Evolutionary conservation across 2,113 vertebrate species (phyloP).

Genomic region (Dunckerocampus dactyliophorus): DNA sequence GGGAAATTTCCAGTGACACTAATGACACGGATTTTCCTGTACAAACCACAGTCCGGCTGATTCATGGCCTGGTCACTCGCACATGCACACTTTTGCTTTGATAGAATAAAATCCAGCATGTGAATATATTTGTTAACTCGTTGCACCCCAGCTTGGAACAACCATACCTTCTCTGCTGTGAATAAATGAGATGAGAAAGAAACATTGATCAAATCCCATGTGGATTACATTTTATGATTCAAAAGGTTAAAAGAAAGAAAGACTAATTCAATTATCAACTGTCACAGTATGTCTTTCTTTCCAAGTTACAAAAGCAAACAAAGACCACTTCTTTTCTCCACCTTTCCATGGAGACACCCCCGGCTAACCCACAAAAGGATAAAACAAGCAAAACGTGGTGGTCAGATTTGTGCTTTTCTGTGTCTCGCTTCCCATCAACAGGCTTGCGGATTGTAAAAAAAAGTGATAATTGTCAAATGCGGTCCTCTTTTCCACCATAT

Average conservation of each 20-base stretch:
- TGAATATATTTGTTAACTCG: no score
- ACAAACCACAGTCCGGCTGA: conserved; percentile 14
- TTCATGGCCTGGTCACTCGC: conserved; percentile 27
- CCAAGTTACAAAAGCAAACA: neutral
- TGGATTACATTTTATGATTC: no score
- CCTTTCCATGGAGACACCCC: neutral
- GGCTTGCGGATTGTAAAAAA: neutral
- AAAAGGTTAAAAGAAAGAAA: no score
- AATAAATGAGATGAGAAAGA: no score
- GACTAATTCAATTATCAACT: neutral
- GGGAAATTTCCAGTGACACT: conserved; percentile 28
- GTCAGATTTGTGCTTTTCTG: neutral
- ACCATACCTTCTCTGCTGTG: no score
- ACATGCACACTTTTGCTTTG: neutral
- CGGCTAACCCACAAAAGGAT: neutral
- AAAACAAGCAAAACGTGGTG: neutral
- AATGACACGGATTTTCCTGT: conserved; percentile 43
- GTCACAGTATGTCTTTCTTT: neutral
- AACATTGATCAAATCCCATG: no score
- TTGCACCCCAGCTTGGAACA: no score
- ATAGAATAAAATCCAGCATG: no score
- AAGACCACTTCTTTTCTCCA: neutral
- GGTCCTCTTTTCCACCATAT: neutral
- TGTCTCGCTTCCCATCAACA: neutral
- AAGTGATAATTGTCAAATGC: neutral